A percentile compares a stretch with the other conserved stretches of the same genome.
These are phyloP conservation scores for Campoplex nolae DNA, from an alignment of 2,888 invertebrate species.

Conservation along the genomic window DNA sequence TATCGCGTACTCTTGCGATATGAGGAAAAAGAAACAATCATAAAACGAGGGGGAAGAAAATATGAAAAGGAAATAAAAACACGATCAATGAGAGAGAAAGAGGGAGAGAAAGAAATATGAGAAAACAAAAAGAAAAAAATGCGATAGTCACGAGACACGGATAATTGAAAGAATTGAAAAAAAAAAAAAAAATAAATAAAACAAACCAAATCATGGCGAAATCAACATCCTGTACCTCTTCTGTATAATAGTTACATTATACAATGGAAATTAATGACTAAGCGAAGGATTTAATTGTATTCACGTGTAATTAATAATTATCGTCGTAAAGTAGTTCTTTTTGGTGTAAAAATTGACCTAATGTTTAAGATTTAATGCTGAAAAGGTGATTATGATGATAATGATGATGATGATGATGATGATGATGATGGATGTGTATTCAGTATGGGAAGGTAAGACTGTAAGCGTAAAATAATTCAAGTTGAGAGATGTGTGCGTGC, in stretches of 20 bases:
- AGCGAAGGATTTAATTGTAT: conserved; percentile 77
- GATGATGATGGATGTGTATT: conserved; percentile 72
- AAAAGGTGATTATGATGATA: conserved; percentile 69
- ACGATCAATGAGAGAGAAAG: conserved; percentile 29
- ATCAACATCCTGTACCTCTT: conserved; percentile 81
- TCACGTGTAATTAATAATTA: conserved; percentile 83
- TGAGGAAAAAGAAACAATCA: conserved; percentile 17
- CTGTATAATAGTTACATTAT: conserved; percentile 83
- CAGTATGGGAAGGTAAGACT: conserved; percentile 68
- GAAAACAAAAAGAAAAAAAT: conserved; percentile 35
- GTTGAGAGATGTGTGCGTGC: conserved; percentile 55
- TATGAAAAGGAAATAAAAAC: background rate
- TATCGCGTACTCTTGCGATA: conserved; percentile 13
- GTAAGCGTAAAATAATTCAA: conserved; percentile 61
- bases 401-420: conserved; percentile 69
- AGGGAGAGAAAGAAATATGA: conserved; percentile 17
- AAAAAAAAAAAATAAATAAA: conserved; percentile 33
- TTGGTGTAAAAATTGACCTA: conserved; percentile 83
- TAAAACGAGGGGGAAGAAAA: background rate
- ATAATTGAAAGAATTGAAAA: conserved; percentile 30
- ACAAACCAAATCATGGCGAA: conserved; percentile 65
- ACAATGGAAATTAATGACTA: conserved; percentile 74
- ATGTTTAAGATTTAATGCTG: conserved; percentile 80
- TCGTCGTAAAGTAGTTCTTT: conserved; percentile 83
- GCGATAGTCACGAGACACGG: conserved; percentile 57